Conservation (phyloP, 2,797 vertebrate genomes). For the Melanogrammus aeglefinus region DNA sequence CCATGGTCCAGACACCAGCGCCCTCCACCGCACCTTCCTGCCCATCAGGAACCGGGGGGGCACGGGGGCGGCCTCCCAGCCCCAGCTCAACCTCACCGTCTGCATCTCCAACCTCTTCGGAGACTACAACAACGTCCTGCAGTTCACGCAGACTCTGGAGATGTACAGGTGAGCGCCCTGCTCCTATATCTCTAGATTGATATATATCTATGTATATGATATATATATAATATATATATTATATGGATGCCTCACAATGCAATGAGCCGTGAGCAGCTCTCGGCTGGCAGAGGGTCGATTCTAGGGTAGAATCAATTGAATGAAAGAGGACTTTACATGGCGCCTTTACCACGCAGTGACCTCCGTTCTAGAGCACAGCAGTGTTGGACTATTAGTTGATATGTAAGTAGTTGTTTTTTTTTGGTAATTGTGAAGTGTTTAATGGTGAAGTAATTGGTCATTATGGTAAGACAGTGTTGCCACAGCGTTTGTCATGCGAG, state of each 20-base stretch:
- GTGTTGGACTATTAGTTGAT: too few species aligned
- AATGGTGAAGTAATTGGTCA: too few species aligned
- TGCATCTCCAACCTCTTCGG: slow-evolving; percentile 65
- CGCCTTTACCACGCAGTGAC: too few species aligned
- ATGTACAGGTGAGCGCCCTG: slow-evolving; percentile 59
- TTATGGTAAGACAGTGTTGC: too few species aligned
- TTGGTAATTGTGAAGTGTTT: too few species aligned
- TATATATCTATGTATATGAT: neutral
- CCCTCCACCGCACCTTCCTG: slow-evolving; percentile 35
- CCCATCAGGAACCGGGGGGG: slow-evolving; percentile 42
- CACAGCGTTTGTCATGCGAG: too few species aligned
- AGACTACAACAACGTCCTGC: slow-evolving; percentile 65
- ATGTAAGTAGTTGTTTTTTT: too few species aligned
- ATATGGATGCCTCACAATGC: neutral
- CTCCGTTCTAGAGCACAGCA: too few species aligned
- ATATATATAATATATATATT: neutral
- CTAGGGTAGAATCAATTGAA: too few species aligned
- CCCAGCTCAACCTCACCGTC: slow-evolving; percentile 55
- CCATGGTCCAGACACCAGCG: fast-evolving
- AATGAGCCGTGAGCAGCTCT: too few species aligned
- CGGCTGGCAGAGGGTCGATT: too few species aligned
- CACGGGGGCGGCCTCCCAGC: fast-evolving
- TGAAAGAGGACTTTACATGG: too few species aligned
- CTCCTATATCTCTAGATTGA: neutral
- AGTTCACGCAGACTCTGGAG: slow-evolving; percentile 67